Conservation (phyloP, 2,113 vertebrate genomes). For the Elachura formosa region DNA sequence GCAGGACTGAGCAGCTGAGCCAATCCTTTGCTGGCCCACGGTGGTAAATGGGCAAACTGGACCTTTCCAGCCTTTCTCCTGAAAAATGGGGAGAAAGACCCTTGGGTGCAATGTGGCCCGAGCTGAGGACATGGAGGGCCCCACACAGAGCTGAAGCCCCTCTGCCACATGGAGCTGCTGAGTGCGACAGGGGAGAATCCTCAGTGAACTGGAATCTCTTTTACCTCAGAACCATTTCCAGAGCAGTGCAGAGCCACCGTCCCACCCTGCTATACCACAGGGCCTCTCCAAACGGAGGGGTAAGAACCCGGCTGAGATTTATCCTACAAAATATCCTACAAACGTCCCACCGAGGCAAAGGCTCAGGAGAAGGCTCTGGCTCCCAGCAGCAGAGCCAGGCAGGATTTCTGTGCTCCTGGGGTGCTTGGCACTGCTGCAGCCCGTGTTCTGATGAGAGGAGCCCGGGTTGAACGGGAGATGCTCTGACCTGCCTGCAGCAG, state of each 20-base stretch:
- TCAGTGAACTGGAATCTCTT: background rate
- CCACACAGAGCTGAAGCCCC: background rate
- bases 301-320: background rate
- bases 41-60: background rate
- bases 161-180: rapidly evolving
- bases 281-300: background rate
- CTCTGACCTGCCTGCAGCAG: background rate
- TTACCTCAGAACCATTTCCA: background rate
- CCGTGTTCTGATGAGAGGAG: background rate
- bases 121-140: background rate
- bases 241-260: rapidly evolving
- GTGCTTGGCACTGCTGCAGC: background rate
- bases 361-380: background rate
- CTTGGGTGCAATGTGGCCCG: rapidly evolving
- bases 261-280: background rate
- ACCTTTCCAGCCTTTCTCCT: background rate
- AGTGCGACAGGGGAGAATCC: background rate
- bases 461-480: background rate
- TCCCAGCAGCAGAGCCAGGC: background rate
- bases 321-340: background rate
- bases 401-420: background rate
- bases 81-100: background rate
- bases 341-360: background rate
- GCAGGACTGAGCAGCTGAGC: background rate
- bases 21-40: background rate